A percentile compares a stretch with the other conserved stretches of the same genome.
Conservation (phyloP, 2,888 invertebrate species). For the Hemistola chrysoprasaria region DNA sequence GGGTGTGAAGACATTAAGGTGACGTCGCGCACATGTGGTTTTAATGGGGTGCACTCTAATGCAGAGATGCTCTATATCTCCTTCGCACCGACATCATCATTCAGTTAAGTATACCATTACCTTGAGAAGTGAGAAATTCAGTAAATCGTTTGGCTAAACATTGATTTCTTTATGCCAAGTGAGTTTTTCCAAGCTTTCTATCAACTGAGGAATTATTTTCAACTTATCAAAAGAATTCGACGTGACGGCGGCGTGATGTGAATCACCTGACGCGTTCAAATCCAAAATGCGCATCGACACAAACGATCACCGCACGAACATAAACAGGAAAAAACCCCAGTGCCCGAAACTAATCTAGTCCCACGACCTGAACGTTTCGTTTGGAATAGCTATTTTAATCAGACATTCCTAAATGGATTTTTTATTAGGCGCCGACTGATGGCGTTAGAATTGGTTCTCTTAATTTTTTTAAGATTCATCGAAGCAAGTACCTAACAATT, state of each 20-base stretch:
- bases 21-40: constrained; percentile 71
- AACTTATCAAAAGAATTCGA: constrained; percentile 18
- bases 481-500: constrained; percentile 36
- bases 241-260: constrained; percentile 20
- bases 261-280: constrained; percentile 26
- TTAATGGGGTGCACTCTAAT: constrained; percentile 74
- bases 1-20: constrained; percentile 43
- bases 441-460: constrained; percentile 41
- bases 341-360: constrained; percentile 69
- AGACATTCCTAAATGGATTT: constrained; percentile 69
- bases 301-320: constrained; percentile 51
- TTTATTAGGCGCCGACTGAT: constrained; percentile 38
- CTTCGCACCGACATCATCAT: constrained; percentile 37
- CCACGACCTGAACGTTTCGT: constrained; percentile 55
- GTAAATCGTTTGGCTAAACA: no score
- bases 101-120: constrained; percentile 51
- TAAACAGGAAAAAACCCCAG: constrained; percentile 60
- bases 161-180: no score
- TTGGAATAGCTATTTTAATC: constrained; percentile 64
- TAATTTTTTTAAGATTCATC: constrained; percentile 49
- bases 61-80: constrained; percentile 61
- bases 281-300: constrained; percentile 41
- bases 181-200: no score
- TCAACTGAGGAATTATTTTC: no score
- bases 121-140: constrained; percentile 21